Evolutionary conservation across 2,113 vertebrate genomes (phyloP).

Genomic region (Ptyas mucosa): DNA sequence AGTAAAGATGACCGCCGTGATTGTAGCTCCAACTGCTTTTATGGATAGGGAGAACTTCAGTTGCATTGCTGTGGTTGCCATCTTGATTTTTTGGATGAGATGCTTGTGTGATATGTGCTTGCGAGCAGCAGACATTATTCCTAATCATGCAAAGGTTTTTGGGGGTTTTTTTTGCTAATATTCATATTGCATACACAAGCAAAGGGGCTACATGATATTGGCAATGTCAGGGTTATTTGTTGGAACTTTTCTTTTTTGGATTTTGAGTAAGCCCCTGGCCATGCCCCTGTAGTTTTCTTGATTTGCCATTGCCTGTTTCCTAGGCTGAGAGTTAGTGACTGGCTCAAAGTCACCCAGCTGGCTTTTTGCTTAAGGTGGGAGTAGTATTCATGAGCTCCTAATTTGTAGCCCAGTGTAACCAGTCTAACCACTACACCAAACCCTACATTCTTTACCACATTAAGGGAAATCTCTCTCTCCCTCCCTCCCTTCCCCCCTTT

Average conservation of each 20-base stretch:
- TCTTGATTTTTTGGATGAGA: not conserved
- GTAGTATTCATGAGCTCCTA: not conserved
- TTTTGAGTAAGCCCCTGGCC: not conserved
- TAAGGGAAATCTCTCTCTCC: not conserved
- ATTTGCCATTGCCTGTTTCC: not conserved
- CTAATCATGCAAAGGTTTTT: not conserved
- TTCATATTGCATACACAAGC: not conserved
- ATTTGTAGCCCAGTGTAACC: not conserved
- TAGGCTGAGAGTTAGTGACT: not conserved
- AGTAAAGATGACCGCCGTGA: not conserved
- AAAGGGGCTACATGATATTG: not conserved
- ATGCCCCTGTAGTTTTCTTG: not conserved
- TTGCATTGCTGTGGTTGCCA: not conserved
- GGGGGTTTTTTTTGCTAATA: not conserved
- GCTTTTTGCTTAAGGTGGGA: not conserved
- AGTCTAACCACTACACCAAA: not conserved
- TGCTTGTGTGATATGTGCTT: not conserved
- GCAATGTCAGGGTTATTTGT: not conserved
- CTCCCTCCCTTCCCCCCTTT: fast-evolving
- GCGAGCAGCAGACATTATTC: not conserved
- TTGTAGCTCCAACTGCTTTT: not conserved
- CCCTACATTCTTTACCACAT: not conserved
- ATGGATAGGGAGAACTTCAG: not conserved
- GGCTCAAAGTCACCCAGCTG: not conserved
- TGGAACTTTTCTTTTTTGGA: not conserved